Evolutionary conservation across 2,888 invertebrate genomes (phyloP), one percentile per base, ranked within the genome.

Genomic region (Coleophora flavipennella): DNA sequence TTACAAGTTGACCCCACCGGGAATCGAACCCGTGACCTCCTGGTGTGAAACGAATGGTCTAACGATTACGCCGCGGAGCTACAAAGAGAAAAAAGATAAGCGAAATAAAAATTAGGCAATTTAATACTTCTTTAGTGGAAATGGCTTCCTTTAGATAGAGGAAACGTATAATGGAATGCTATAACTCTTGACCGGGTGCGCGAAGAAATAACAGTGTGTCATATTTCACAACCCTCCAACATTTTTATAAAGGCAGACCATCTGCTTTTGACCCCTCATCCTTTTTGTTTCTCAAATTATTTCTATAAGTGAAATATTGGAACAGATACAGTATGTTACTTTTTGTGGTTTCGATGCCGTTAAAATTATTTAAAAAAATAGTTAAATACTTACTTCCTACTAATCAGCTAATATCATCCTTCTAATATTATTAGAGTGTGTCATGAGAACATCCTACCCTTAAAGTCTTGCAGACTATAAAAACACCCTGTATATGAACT

Each of bases 181-280:
- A 83, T 83, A 84, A 84, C 81, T 83, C 83, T 81, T 83, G 84
- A 81, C 81, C 84, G 83, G 84, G 79, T 84, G 84, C 78, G 83
- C 84, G 83, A 79, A 79, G 83, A 80, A 83, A 84, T 84, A 84
- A 84, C 83, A 80, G 76, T 75, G 80, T 83, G 83, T 84, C 83
- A 83, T 84, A 83, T 83, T 84, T 84, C 84, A 83, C 79, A 76
- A 77, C 83, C 81, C 81, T 81, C 83, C 80, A 77, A 84, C 83
- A 84, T 80, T 84, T 84, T 84, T 84, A 84, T 81, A 83, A 84
- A 84, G 76, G 83, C 72, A 76, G 65, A 81, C 83, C 84, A 81
- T 84, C 84, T 84, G 84, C 81, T 80, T 83, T 81, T 81, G 83
- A 84, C 83, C 83, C 79, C 81, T 83, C 79, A 77, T 81, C 78